phyloP scores from a whole-genome alignment of 2,797 vertebrate genomes.

The Hippoglossus hippoglossus region DNA sequence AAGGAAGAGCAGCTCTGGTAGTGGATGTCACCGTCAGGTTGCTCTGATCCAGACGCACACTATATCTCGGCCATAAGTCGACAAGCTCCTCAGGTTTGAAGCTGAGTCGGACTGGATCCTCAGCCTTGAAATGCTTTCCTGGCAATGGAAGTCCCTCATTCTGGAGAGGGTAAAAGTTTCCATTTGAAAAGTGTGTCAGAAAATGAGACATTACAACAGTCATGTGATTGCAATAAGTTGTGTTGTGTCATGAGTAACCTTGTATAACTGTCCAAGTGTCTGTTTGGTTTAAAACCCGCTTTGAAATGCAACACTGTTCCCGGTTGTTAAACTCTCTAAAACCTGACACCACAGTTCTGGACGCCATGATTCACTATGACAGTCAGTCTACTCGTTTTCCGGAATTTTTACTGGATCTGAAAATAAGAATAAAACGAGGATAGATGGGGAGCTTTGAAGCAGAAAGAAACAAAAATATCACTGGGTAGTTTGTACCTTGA shows the following conservation, averaged over 20 bases:
- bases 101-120: too few species aligned
- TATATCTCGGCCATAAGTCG: too few species aligned
- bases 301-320: constrained; percentile 3
- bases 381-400: not conserved
- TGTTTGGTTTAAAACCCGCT: constrained; percentile 21
- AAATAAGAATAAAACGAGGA: not conserved
- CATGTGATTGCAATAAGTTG: constrained; percentile 30
- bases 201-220: constrained; percentile 17
- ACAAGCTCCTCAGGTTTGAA: too few species aligned
- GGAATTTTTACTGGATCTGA: not conserved
- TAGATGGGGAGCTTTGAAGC: not conserved
- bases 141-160: constrained; percentile 10
- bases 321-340: constrained; percentile 13
- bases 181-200: constrained; percentile 1
- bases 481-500: not conserved
- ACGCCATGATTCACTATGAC: constrained; percentile 11
- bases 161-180: too few species aligned
- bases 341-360: not conserved
- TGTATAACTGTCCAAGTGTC: constrained; percentile 6
- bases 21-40: constrained; percentile 35
- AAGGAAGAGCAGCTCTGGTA: constrained; percentile 38
- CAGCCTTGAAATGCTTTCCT: constrained; percentile 6
- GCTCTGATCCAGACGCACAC: constrained; percentile 16
- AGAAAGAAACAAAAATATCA: not conserved
- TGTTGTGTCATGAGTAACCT: constrained; percentile 26